Conservation (phyloP, 2,888 invertebrate genomes). For the Apotomis capreana region DNA sequence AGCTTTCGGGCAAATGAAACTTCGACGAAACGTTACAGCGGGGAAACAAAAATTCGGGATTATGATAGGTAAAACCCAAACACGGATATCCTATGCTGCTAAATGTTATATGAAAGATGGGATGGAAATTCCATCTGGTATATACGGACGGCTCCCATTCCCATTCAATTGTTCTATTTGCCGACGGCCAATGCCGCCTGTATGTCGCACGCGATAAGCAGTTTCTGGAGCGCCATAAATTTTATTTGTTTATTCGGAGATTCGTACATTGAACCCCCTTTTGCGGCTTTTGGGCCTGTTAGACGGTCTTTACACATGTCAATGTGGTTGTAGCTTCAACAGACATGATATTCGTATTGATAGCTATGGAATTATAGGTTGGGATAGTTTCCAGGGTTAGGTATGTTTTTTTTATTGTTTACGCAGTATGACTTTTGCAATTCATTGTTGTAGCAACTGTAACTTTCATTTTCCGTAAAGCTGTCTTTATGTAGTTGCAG, state of each 20-base stretch:
- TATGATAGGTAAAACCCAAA: too few relatives aligned
- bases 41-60: too few relatives aligned
- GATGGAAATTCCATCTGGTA: not conserved
- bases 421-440: too few relatives aligned
- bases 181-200: conserved; percentile 35
- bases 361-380: not conserved
- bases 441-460: too few relatives aligned
- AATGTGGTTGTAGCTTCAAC: not conserved
- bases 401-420: too few relatives aligned
- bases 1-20: too few relatives aligned
- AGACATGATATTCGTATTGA: not conserved
- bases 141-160: not conserved
- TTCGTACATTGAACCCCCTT: conserved; percentile 39
- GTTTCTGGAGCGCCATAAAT: conserved; percentile 43
- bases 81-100: too few relatives aligned
- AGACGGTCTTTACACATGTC: conserved; percentile 7
- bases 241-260: conserved; percentile 47
- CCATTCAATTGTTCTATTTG: conserved; percentile 6
- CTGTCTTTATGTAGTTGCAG: too few relatives aligned
- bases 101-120: not conserved
- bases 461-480: too few relatives aligned
- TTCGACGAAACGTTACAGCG: too few relatives aligned
- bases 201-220: conserved; percentile 33
- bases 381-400: too few relatives aligned
- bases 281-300: conserved; percentile 25